Evolutionary conservation across 2,113 vertebrate genomes (phyloP), one percentile per base, ranked within the genome.

Genomic region (Odocoileus virginianus): DNA sequence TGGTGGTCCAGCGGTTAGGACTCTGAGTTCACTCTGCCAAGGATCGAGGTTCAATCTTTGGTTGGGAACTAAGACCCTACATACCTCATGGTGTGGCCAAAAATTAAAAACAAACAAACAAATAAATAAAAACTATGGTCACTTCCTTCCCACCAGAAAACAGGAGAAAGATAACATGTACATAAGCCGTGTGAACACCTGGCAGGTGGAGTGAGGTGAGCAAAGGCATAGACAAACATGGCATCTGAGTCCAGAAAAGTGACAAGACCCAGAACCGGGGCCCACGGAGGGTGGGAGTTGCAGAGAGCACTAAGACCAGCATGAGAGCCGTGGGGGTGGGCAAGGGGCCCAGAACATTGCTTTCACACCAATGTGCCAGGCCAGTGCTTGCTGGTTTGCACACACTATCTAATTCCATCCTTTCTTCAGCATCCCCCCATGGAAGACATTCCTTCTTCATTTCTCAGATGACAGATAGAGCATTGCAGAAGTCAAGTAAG

Each of bases 151-250:
- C 4, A 21, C 23, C 6, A 43, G 8, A 27, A 50, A 58, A 13
- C 14, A 16, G 40, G 25, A 8, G 33, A 19, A 47, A 33, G 43
- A 14, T 19, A 10, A 7, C 12, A 9, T 0, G 16, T 1, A 6
- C 55, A 3, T 8, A 4, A 71, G 40, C 28, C 61, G 7, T 2
- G 1, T 3, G 1, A 15, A 9, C 0, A 1, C 25, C 28, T 30
- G 43, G 50, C 3, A 61, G 40, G 3, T 0, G 1, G 47, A 5
- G 3, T 9, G 14, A 5, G 25, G 2, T 15, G n/a, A 40, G 21
- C 30, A 40, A 27, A 57, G 55, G 3, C 16, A 0, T 47, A 47
- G 71, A 30, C 36, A 61, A 27, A 25, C 0, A 0, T 15, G 45
- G 28, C 21, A 7, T 36, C 88, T 3, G 64, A 84, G 40, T 52